phyloP scores from a whole-genome alignment of 2,797 vertebrate species.

The Tadarida brasiliensis region DNA sequence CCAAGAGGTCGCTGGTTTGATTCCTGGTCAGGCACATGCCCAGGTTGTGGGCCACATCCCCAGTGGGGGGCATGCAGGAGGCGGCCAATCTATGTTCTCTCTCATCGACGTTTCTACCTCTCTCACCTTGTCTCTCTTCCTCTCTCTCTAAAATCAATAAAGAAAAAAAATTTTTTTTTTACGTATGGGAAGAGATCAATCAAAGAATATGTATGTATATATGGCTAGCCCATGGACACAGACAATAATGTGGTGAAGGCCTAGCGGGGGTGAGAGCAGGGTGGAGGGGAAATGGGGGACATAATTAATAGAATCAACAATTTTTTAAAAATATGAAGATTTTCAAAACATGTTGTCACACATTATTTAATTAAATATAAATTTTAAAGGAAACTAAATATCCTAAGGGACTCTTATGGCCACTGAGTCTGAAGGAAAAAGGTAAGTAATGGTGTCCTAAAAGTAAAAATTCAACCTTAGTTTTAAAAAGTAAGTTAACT shows the following conservation, averaged over 20 bases:
- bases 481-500: conserved; percentile 37
- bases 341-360: background rate
- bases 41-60: background rate
- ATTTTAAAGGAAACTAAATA: background rate
- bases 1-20: background rate
- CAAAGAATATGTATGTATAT: background rate
- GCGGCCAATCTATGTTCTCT: background rate
- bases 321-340: background rate
- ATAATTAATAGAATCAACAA: no score
- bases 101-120: background rate
- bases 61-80: background rate
- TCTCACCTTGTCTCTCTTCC: no score
- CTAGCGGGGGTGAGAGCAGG: background rate
- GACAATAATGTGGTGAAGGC: background rate
- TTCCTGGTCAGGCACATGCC: background rate
- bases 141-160: background rate
- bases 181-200: background rate
- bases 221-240: background rate
- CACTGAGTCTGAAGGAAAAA: background rate
- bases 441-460: background rate
- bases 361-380: conserved; percentile 20
- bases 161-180: background rate
- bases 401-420: background rate
- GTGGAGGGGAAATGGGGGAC: background rate
- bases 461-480: background rate